These are phyloP conservation scores for Saccostrea glomerata DNA, from an alignment of 1,140 invertebrate genomes.

Conservation along the genomic window DNA sequence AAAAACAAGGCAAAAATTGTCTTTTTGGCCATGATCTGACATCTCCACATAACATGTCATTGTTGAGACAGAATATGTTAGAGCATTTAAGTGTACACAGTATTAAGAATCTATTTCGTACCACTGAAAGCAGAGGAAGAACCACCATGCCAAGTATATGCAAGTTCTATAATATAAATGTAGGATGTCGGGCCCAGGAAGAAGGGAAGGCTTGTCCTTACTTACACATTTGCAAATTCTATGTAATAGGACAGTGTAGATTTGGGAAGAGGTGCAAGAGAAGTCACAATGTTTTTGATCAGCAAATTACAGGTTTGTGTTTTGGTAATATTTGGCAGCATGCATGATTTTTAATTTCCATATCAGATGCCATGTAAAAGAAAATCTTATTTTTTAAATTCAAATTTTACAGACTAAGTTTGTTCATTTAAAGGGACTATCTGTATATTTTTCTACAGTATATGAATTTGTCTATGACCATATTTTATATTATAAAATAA, in stretches of 20 bases:
- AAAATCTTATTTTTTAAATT: no score
- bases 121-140: conserved; percentile 42
- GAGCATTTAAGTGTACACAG: conserved; percentile 46
- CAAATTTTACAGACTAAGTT: no score
- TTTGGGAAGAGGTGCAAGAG: conserved; percentile 57
- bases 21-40: conserved; percentile 57
- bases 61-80: conserved; percentile 39
- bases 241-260: conserved; percentile 53
- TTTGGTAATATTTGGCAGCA: not conserved
- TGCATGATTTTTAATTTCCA: not conserved
- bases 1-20: conserved; percentile 46
- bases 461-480: no score
- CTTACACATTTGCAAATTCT: conserved; percentile 57
- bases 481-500: no score
- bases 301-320: conserved; percentile 48
- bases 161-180: conserved; percentile 56
- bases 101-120: conserved; percentile 45
- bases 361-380: no score
- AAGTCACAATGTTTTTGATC: conserved; percentile 52
- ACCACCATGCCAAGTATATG: conserved; percentile 53
- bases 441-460: no score
- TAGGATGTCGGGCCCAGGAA: conserved; percentile 46
- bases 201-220: conserved; percentile 49
- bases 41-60: conserved; percentile 47
- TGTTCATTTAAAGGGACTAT: no score